These are phyloP conservation scores for Tipula vernalis DNA, from an alignment of 2,888 invertebrate genomes.

Conservation along the genomic window DNA sequence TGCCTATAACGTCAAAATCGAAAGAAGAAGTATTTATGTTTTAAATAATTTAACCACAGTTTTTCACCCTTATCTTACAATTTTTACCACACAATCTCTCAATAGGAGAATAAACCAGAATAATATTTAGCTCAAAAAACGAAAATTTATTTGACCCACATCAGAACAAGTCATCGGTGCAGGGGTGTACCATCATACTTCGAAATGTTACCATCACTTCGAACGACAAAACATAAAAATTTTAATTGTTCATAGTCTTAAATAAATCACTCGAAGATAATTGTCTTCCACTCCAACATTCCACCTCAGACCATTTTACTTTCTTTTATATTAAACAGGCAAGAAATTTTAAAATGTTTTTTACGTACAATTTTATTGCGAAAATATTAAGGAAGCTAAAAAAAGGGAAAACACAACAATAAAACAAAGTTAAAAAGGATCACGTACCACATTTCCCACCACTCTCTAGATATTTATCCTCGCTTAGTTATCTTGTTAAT, in stretches of 20 bases:
- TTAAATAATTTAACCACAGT: too few relatives aligned
- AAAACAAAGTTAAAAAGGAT: not conserved
- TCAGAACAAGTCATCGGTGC: not conserved
- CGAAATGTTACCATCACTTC: not conserved
- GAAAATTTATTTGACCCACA: not conserved
- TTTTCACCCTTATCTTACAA: too few relatives aligned
- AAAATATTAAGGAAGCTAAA: not conserved
- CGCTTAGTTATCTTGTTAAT: not conserved
- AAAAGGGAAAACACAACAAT: not conserved
- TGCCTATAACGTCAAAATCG: too few relatives aligned
- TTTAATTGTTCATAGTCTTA: not conserved
- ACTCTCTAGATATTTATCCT: not conserved
- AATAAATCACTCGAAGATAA: not conserved
- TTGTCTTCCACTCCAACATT: not conserved
- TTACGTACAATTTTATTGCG: not conserved
- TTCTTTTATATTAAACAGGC: not conserved
- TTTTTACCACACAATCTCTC: too few relatives aligned
- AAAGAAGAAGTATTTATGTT: too few relatives aligned
- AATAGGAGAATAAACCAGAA: not conserved
- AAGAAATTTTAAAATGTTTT: not conserved
- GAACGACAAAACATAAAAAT: not conserved
- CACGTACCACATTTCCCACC: not conserved
- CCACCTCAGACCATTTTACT: not conserved
- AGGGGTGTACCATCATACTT: not conserved
- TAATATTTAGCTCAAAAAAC: not conserved